phyloP scores from a whole-genome alignment of 2,888 invertebrate species.

The Blera fallax region DNA sequence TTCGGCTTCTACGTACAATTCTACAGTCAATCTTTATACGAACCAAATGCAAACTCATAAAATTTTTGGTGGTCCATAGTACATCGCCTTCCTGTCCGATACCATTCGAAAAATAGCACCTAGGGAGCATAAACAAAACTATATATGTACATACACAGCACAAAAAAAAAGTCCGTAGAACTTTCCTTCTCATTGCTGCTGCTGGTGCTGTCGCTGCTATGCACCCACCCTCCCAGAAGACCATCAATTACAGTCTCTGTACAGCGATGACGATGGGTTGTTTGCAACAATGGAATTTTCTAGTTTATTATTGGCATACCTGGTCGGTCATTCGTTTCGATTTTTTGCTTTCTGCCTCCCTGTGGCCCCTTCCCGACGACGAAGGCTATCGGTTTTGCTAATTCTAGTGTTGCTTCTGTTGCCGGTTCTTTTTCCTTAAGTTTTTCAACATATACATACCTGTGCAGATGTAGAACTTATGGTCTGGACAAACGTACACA shows the following conservation, averaged over 20 bases:
- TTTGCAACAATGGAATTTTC: conserved; percentile 73
- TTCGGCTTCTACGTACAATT: not conserved
- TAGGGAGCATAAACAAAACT: conserved; percentile 15
- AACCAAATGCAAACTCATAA: not conserved
- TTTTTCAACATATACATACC: conserved; percentile 24
- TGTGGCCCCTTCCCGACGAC: not conserved
- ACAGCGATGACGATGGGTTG: conserved; percentile 64
- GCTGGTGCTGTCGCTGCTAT: not conserved
- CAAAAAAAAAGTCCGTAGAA: conserved; percentile 56
- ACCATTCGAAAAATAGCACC: not conserved
- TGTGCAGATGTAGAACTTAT: conserved; percentile 49
- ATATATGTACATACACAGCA: not conserved
- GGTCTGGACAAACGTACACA: conserved; percentile 9
- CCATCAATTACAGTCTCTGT: conserved; percentile 66
- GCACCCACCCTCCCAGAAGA: conserved; percentile 58
- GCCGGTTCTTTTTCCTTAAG: conserved; percentile 27
- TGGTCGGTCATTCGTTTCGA: conserved; percentile 71
- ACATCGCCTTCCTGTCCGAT: not conserved
- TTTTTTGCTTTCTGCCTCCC: conserved; percentile 14
- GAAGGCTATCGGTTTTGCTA: conserved; percentile 27
- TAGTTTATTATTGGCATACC: conserved; percentile 72
- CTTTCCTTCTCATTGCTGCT: conserved; percentile 58
- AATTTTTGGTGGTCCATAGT: conserved; percentile 30
- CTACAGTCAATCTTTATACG: not conserved
- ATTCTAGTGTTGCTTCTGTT: conserved; percentile 53